Percentiles rank a stretch among this genome's conserved stretches.
phyloP scores from a whole-genome alignment of 2,888 invertebrate species.

The Entomobrya proxima region DNA sequence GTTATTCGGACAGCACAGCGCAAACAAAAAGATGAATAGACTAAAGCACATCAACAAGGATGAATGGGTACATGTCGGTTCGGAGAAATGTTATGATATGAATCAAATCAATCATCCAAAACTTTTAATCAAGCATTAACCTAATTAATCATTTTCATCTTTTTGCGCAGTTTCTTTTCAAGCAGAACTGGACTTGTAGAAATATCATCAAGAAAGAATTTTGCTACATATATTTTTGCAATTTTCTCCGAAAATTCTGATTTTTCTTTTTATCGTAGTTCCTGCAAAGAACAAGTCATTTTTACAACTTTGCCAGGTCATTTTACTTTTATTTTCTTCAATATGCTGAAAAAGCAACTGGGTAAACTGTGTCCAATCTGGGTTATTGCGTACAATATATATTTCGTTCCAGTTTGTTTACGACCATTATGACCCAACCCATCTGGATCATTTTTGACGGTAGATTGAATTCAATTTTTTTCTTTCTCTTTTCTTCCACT shows the following conservation, averaged over 20 bases:
- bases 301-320: background rate
- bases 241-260: background rate
- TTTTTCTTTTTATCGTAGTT: background rate
- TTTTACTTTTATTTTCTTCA: background rate
- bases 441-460: slow-evolving; percentile 25
- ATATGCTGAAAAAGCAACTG: background rate
- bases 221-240: background rate
- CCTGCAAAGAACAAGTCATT: background rate
- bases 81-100: background rate
- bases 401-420: background rate
- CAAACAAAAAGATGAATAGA: background rate
- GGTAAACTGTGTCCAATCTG: background rate
- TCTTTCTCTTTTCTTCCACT: background rate
- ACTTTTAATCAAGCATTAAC: slow-evolving; percentile 31
- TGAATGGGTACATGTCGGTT: background rate
- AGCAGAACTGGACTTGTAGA: too few relatives aligned
- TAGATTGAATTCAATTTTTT: slow-evolving; percentile 25
- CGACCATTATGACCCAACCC: slow-evolving; percentile 3
- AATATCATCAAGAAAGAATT: too few relatives aligned
- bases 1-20: background rate
- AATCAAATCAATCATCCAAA: slow-evolving; percentile 15
- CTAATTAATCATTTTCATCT: slow-evolving; percentile 27
- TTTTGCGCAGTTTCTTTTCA: background rate
- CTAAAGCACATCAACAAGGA: background rate
- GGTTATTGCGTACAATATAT: background rate